Base-by-base conservation (phyloP, 2,797 vertebrate genomes). In the Pachyuromys duprasi region DNA sequence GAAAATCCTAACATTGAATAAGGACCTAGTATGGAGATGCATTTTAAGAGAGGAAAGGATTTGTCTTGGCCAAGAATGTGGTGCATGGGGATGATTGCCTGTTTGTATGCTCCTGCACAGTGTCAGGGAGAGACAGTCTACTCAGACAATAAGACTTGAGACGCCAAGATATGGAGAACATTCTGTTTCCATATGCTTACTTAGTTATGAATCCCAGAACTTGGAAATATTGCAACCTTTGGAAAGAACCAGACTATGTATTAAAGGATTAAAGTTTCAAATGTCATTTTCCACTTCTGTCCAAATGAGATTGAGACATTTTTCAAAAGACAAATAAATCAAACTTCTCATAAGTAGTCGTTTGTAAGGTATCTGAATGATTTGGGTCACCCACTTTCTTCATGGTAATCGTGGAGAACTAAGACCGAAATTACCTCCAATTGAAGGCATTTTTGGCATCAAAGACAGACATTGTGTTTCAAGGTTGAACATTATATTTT, bases 221-320 rank as follows among this genome's bases (percentile, higher is more conserved):
- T 96, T 96, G 94, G 95, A 97, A 97, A 95, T 75, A 65, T 95
- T 95, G 89, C 94, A 97, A 96, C 89, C 74, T 96, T 95, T 94
- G 86, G 95, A 96, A 96, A 97, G 92, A 95, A 95, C 74, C 74
- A 97, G 94, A 95, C 92, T 96, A 92, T 86, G 92, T 95, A 96
- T 96, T 97, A 97, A 97, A 28, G 94, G 94, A 96, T 97, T 97
- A 97, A 96, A 95, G 74, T 96, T 96, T 96, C 86, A 97, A 97
- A 97, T 94, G 94, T 92, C 86, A 94, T 95, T 95, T 97, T 95
- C 93, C 81, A 92, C 96, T 97, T 97, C 96, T 97, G 83, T 95
- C 84, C 94, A 97, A 97, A 94, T 95, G 93, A 96, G 62, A 88
- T 84, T 93, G 93, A 95, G 80, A 79, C 28, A 95, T 79, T 94